Conservation (phyloP, 64 coral and sea anemone species). For the Exaiptasia diaphana region DNA sequence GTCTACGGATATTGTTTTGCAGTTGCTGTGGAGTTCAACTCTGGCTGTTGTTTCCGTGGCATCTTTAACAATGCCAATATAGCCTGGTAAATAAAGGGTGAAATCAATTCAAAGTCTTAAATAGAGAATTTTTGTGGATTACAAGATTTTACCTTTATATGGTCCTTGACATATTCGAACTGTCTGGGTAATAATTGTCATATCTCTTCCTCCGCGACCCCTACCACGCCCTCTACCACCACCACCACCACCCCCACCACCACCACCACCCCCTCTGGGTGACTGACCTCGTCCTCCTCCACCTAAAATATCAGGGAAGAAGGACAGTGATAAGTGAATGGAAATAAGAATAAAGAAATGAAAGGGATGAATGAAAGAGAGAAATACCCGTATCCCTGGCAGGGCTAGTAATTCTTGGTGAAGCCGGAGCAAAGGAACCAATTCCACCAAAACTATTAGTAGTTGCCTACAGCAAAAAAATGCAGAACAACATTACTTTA, state of each 20-base stretch:
- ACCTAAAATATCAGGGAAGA: background rate
- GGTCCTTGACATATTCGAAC: constrained; percentile 91
- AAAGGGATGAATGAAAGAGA: too few species aligned
- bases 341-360: too few species aligned
- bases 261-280: too few species aligned
- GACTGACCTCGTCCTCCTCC: constrained; percentile 34
- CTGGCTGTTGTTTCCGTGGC: constrained; percentile 95
- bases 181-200: constrained; percentile 83
- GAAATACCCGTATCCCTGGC: constrained; percentile 77
- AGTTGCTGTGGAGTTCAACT: constrained; percentile 96
- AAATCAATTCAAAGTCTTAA: background rate
- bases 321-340: background rate
- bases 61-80: constrained; percentile 99
- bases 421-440: constrained; percentile 84
- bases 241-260: constrained; percentile 36
- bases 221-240: constrained; percentile 75
- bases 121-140: background rate
- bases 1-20: constrained; percentile 96
- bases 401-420: constrained; percentile 91
- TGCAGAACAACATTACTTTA: too few species aligned
- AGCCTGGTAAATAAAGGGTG: constrained; percentile 45
- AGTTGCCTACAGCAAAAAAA: constrained; percentile 34
- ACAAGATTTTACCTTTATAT: constrained; percentile 83
- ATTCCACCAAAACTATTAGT: constrained; percentile 83
- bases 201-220: constrained; percentile 75